These are phyloP conservation scores for Dipodomys ordii DNA, from an alignment of 2,113 vertebrate genomes.

Conservation along the genomic window DNA sequence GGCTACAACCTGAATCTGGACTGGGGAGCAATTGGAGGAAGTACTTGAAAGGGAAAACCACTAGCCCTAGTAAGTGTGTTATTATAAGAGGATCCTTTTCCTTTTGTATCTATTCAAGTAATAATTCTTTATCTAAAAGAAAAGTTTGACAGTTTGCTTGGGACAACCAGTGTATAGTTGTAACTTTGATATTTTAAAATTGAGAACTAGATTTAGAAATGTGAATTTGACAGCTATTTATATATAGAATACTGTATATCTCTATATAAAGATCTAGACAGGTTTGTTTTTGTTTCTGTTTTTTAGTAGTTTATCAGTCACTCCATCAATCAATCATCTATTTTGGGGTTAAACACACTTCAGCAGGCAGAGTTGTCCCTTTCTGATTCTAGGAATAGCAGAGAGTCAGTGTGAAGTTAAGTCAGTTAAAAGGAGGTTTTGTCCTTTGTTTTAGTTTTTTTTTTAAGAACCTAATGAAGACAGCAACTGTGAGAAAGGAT, in stretches of 20 bases:
- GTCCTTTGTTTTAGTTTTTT: constrained; percentile 6
- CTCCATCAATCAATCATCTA: not conserved
- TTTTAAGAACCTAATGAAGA: not conserved
- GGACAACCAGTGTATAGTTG: not conserved
- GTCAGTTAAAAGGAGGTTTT: not conserved
- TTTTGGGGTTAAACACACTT: not conserved
- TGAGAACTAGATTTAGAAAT: constrained; percentile 2
- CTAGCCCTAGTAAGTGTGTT: not conserved
- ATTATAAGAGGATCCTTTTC: not conserved
- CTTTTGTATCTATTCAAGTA: constrained; percentile 1
- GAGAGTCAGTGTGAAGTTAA: not conserved
- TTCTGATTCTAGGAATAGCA: not conserved
- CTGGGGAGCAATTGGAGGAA: not conserved
- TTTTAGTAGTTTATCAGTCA: not conserved
- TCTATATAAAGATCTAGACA: not conserved
- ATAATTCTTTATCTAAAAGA: constrained; percentile 12
- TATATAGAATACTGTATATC: not conserved
- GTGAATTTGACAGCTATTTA: not conserved
- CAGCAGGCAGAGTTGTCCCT: not conserved
- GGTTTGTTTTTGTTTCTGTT: no score
- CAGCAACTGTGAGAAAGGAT: not conserved
- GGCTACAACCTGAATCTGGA: constrained; percentile 6
- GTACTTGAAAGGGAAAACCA: not conserved
- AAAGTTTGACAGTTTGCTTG: constrained; percentile 52
- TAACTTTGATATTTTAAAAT: not conserved